Evolutionary conservation across 2,888 invertebrate genomes (phyloP).

Genomic region (Ochropleura leucogaster): DNA sequence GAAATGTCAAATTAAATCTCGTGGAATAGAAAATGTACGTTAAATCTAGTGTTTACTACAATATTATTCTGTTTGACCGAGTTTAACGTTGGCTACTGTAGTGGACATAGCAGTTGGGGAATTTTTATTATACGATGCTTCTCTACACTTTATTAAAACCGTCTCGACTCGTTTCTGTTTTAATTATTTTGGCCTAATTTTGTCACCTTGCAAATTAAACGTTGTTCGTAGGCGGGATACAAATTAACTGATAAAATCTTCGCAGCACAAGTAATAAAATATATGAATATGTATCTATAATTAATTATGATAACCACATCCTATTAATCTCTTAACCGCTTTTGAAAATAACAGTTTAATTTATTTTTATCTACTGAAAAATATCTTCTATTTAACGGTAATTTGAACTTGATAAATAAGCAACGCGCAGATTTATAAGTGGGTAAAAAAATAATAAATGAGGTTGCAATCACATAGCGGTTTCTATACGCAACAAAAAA

Average conservation of each 20-base stretch:
- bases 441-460: constrained; percentile 27
- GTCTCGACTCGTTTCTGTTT: constrained; percentile 24
- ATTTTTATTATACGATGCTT: constrained; percentile 10
- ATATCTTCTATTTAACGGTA: constrained; percentile 40
- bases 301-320: constrained; percentile 12
- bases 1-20: constrained; percentile 8
- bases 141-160: constrained; percentile 1
- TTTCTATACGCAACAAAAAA: constrained; percentile 57
- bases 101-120: constrained; percentile 15
- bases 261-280: constrained; percentile 2
- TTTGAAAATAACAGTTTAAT: constrained; percentile 41
- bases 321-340: constrained; percentile 34
- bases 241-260: constrained; percentile 44
- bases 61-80: constrained; percentile 25
- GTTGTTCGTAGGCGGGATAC: constrained; percentile 32
- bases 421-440: constrained; percentile 12
- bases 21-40: constrained; percentile 9
- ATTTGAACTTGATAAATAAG: constrained; percentile 33
- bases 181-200: constrained; percentile 41
- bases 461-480: constrained; percentile 54
- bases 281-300: constrained; percentile 29
- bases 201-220: constrained; percentile 29
- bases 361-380: constrained; percentile 33
- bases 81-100: constrained; percentile 9
- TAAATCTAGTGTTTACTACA: constrained; percentile 10